Percentiles rank a stretch among this genome's conserved stretches.
These are phyloP conservation scores for Lota lota DNA, from an alignment of 2,113 vertebrate genomes.

Conservation along the genomic window DNA sequence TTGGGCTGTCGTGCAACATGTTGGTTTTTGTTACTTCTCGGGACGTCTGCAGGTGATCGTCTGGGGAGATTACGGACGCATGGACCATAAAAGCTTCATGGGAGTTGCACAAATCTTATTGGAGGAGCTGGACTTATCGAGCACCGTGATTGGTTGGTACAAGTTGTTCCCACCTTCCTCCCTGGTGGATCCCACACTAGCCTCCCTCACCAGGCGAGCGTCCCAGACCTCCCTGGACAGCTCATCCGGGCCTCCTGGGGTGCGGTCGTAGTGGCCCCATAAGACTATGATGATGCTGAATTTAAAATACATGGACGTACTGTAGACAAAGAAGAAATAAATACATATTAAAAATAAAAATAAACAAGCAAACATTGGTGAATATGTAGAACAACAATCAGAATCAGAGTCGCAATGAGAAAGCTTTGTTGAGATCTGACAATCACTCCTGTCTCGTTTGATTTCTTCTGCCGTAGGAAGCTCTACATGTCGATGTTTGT, in stretches of 20 bases:
- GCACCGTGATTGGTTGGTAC: conserved; percentile 98
- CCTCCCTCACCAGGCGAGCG: conserved; percentile 91
- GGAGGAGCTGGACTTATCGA: conserved; percentile 95
- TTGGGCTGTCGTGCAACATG: background rate
- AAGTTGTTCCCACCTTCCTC: conserved; percentile 97
- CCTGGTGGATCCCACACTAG: conserved; percentile 93
- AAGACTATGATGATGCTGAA: conserved; percentile 35
- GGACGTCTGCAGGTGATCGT: conserved; percentile 86
- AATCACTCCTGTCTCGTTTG: conserved; percentile 86
- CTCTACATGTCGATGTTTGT: conserved; percentile 61
- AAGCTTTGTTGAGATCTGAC: conserved; percentile 94
- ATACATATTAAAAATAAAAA: conserved; percentile 25
- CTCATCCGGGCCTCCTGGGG: conserved; percentile 88
- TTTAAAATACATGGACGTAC: conserved; percentile 43
- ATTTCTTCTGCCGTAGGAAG: conserved; percentile 70
- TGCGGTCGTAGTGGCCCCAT: conserved; percentile 86
- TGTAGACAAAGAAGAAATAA: conserved; percentile 36
- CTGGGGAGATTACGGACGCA: conserved; percentile 97
- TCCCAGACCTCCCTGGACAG: conserved; percentile 97
- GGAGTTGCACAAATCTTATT: conserved; percentile 96
- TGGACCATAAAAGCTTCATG: conserved; percentile 99
- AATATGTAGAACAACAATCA: conserved; percentile 77
- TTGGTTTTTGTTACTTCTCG: conserved; percentile 17
- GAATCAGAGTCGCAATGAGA: conserved; percentile 73
- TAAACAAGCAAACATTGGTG: conserved; percentile 4